Base-by-base conservation (phyloP, 2,113 vertebrate species). In the Leptobrachium leishanense region DNA sequence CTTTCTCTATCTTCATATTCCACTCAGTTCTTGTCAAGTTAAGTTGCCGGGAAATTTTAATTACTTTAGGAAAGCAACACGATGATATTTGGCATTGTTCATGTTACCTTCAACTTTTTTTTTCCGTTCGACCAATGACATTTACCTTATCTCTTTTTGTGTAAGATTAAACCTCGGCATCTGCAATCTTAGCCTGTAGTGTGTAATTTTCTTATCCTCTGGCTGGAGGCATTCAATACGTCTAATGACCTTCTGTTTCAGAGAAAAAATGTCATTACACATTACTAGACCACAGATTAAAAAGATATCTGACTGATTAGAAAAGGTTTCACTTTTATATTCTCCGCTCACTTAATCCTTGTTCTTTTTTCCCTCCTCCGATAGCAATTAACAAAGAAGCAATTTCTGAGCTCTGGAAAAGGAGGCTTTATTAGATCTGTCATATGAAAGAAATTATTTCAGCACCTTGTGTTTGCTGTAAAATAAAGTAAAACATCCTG, bases 241-340 rank as follows among this genome's bases (percentile, higher is more conserved):
- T 74, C 72, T 74, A 74, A 74, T 74, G 72, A 74, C 72, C 72
- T 74, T 74, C 72, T 63, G 15, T 73, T 73, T 73, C 41, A 10
- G 57, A 39, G 15, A 63, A 62, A n/a, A 74, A 74, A 74, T 44
- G 72, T 64, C 57, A 74, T 74, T 74, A 74, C 50, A 64, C 43
- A 74, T 64, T 74, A 74, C 15, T 44, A 62, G 43, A 44, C 43
- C 57, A 44, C 72, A 74, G 72, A 74, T 74, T 74, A 74, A 74
- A 50, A 73, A 74, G 59, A 74, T 64, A 74, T 64, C 41, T 64
- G 72, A 74, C 42, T 64, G 72, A 64, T 74, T 64, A 64, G 41
- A 44, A 74, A 64, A 64, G 57, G 59, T 64, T 74, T 43, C 40
- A 41, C 42, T 68, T 74, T 44, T 74, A 11, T 63, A 64, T 44